A percentile compares a stretch with the other conserved stretches of the same genome.
phyloP scores from a whole-genome alignment of 2,888 invertebrate genomes.

The Strigamia transsilvanica region DNA sequence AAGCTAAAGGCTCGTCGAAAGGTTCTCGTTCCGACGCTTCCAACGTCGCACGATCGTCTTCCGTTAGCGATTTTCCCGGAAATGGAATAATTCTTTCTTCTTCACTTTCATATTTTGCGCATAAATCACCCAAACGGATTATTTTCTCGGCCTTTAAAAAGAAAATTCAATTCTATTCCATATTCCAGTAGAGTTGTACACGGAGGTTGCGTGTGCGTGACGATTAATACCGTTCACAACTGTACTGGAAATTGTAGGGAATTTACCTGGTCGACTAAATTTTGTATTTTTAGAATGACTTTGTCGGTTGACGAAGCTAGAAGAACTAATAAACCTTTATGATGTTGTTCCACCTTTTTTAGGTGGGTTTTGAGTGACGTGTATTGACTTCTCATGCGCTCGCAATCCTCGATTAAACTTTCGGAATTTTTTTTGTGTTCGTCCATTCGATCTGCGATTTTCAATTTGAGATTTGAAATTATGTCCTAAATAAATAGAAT shows the following conservation, averaged over 20 bases:
- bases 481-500: neutral
- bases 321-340: neutral
- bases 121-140: conserved; percentile 14
- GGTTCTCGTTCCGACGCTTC: neutral
- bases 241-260: neutral
- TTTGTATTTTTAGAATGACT: neutral
- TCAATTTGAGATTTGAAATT: neutral
- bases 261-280: neutral
- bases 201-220: no score
- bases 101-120: conserved; percentile 34
- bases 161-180: neutral
- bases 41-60: neutral
- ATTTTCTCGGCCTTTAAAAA: conserved; percentile 39
- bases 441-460: neutral
- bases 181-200: neutral
- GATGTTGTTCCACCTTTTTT: neutral
- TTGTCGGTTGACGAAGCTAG: neutral
- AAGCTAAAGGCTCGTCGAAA: neutral
- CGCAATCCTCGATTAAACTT: neutral
- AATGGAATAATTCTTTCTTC: conserved; percentile 35
- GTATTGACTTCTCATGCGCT: neutral
- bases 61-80: neutral
- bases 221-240: neutral
- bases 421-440: neutral
- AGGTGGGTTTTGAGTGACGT: neutral